Conservation (phyloP, 2,113 vertebrate species). For the Atractosteus spatula region DNA sequence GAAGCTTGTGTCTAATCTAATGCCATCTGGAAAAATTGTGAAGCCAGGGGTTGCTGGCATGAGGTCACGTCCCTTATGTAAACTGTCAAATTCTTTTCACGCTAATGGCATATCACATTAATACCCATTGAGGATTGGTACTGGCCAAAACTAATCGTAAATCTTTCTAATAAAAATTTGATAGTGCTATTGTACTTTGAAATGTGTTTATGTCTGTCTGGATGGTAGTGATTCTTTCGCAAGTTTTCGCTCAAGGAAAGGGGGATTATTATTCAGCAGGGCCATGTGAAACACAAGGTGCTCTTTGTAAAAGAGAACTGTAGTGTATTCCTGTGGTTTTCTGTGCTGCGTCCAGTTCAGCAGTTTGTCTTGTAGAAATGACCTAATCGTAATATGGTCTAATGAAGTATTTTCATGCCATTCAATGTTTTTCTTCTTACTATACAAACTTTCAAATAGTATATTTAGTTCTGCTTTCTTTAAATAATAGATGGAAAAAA, state of each 20-base stretch:
- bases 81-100: constrained; percentile 80
- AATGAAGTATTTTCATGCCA: no score
- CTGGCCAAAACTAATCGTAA: constrained; percentile 57
- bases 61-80: constrained; percentile 83
- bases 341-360: constrained; percentile 27
- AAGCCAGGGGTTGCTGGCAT: constrained; percentile 73
- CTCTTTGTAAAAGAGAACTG: constrained; percentile 57
- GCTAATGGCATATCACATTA: constrained; percentile 74
- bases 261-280: constrained; percentile 25
- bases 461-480: no score
- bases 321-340: constrained; percentile 58
- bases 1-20: constrained; percentile 74
- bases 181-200: constrained; percentile 41
- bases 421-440: no score
- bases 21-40: constrained; percentile 76
- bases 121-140: constrained; percentile 54
- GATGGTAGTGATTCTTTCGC: constrained; percentile 11
- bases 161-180: constrained; percentile 47
- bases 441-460: no score
- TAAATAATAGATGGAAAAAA: no score
- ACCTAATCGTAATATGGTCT: no score
- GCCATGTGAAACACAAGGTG: constrained; percentile 21
- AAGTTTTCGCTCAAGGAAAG: constrained; percentile 8
- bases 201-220: constrained; percentile 55
- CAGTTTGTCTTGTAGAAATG: no score